Percentiles rank a stretch among this genome's conserved stretches.
Conservation (phyloP, 2,113 vertebrate species). For the Perca schrenkii region DNA sequence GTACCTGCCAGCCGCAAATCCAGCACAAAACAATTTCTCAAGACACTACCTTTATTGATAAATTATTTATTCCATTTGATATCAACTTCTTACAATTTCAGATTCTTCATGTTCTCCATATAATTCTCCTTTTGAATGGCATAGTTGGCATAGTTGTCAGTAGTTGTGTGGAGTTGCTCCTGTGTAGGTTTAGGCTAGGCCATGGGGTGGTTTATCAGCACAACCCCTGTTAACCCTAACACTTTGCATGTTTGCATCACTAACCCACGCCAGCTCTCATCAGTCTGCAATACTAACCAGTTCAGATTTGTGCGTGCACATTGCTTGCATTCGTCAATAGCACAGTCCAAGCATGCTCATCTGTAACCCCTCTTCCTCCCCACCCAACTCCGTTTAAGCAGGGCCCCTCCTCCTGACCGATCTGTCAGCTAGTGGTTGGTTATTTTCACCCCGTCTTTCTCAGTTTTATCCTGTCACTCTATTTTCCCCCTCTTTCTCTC, state of each 20-base stretch:
- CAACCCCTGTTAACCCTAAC: constrained; percentile 52
- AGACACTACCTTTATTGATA: neutral
- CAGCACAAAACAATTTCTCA: neutral
- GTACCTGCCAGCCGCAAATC: constrained; percentile 58
- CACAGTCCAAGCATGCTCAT: constrained; percentile 57
- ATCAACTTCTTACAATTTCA: neutral
- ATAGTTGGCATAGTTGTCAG: neutral
- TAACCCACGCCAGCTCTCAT: constrained; percentile 58
- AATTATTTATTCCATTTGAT: neutral
- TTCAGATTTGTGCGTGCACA: constrained; percentile 43
- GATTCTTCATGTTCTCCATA: neutral
- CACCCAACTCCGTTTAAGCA: constrained; percentile 50
- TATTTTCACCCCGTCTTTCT: constrained; percentile 41
- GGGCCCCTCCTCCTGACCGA: constrained; percentile 55
- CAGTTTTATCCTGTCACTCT: constrained; percentile 45
- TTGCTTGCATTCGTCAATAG: constrained; percentile 40
- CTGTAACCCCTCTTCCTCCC: constrained; percentile 54
- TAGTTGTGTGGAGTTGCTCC: constrained; percentile 53
- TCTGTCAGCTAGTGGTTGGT: constrained; percentile 52
- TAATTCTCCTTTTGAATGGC: neutral
- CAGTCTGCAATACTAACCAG: constrained; percentile 42
- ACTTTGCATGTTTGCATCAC: constrained; percentile 59
- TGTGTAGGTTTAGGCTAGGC: constrained; percentile 52
- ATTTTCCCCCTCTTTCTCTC: constrained; percentile 23
- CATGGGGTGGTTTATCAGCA: constrained; percentile 49